Evolutionary conservation across 23 tunicate species (phyloP), one percentile per base, ranked within the genome.

Genomic region (Phallusia fumigata): DNA sequence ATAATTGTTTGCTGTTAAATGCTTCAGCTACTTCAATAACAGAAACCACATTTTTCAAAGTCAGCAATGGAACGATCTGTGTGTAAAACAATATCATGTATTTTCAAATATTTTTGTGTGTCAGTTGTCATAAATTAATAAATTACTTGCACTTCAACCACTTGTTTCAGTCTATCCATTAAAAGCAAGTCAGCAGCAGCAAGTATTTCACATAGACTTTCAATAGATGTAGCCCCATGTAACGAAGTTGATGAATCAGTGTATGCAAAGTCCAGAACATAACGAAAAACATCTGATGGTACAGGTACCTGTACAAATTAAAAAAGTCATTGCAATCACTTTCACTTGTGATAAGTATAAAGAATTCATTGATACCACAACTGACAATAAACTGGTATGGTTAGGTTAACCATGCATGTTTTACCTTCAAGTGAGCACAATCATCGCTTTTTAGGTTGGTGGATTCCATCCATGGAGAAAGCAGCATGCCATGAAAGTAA

Each of bases 151-250:
- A 73, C 87, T 85, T 93, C 93, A 50, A 79, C 84, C 19, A 85
- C 76, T 65, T 93, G 95, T 76, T 93, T 93, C 74, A 86, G 77
- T 40, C 93, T 77, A 19, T 81, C 89, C 85, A 88, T 73, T 40
- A 93, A 53, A 8, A 93, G 77, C 21, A 84, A 87, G 73, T 93
- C 98, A 30, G 98, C 88, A 35, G 90, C 90, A 15, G 93, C 98
- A 36, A 93, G 84, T 6, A 88, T 75, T 69, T 93, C 98, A 47
- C 90, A 85, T 36, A 87, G 65, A 30, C 35, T 78, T 77, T 88
- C 98, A 51, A 88, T 53, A 0, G 87, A 73, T 35, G 36, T 36
- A 12, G 69, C 78, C 16, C 77, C 78, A 52, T 78, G 53, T n/a
- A 88, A 34, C 0, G 58, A 81, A 35, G 75, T 30, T 16, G 64